Evolutionary conservation across 2,888 invertebrate genomes (phyloP), one percentile per base, ranked within the genome.

Genomic region (Zootermopsis nevadensis): DNA sequence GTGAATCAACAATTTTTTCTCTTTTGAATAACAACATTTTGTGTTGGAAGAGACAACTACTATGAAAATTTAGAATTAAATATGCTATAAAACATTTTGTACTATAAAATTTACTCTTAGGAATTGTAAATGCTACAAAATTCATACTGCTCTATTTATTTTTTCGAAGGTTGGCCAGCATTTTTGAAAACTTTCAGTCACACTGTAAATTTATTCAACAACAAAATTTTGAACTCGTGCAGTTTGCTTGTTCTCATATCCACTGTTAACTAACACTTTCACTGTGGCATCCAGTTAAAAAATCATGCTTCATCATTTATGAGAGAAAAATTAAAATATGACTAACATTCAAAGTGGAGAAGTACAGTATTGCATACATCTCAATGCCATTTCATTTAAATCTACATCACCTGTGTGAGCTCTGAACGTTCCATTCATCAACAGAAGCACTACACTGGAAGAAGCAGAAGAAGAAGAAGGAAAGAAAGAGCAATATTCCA

Each of bases 61-160:
- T 83, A 81, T 83, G 60, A 83, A 79, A 83, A 83, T 83, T 83
- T 82, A 83, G 81, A 77, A 82, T 83, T 33, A 82, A 81, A 82
- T 72, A 82, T 48, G 60, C 81, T 81, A 81, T 81, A 79, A 81
- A 83, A 82, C 53, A 60, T 79, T 83, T 77, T 77, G 77, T 77
- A 69, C 69, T 81, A 82, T 83, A 69, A 80, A 42, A 79, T 69
- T 72, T 72, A 83, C 67, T 79, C 69, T 79, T 79, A 53, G 79
- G 72, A 82, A 72, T 79, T 79, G 79, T 79, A 79, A 82, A 79
- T 55, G 48, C 72, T 72, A 81, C 33, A 42, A 72, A 81, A 72
- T 80, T 60, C 31, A 53, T 81, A 53, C n/a, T 72, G 30, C 24
- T 27, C 53, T 79, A 82, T 33, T 53, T 55, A n/a, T 77, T 79